These are phyloP conservation scores for Holacanthus passer DNA, from an alignment of 2,113 vertebrate species.

Conservation along the genomic window DNA sequence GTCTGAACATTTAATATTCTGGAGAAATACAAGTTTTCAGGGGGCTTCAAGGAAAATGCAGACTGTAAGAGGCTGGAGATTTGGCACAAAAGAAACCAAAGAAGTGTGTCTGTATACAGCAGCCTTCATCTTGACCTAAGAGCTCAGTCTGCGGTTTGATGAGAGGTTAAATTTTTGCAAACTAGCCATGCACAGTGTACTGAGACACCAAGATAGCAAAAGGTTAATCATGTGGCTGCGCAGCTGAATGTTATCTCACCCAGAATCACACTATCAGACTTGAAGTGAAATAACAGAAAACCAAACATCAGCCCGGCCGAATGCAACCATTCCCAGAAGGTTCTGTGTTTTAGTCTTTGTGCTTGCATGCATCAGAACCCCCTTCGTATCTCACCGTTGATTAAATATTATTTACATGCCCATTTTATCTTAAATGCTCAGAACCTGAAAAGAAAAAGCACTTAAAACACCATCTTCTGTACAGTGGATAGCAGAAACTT, in stretches of 20 bases:
- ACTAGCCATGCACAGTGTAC: neutral
- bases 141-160: neutral
- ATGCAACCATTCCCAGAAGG: conserved; percentile 2
- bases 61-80: neutral
- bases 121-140: neutral
- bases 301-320: neutral
- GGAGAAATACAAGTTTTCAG: neutral
- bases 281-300: neutral
- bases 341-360: conserved; percentile 11
- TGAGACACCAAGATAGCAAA: conserved; percentile 27
- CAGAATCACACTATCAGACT: conserved; percentile 10
- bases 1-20: neutral
- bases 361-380: neutral
- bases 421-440: conserved; percentile 14
- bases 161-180: conserved; percentile 21
- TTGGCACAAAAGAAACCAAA: neutral
- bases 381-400: neutral
- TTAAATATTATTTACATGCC: conserved; percentile 27
- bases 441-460: conserved; percentile 66
- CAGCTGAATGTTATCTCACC: conserved; percentile 9
- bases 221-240: conserved; percentile 17
- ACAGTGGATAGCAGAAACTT: conserved; percentile 33
- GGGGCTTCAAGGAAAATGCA: neutral
- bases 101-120: neutral
- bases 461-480: conserved; percentile 48